Percentiles rank a stretch among this genome's conserved stretches.
Conservation (phyloP, 2,113 vertebrate genomes). For the mouse (Mus musculus) region GRCm39 chr5:137488501-137489000, state of each 20-base stretch:
- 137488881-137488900: background rate
- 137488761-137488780: background rate
- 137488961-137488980: too few species aligned
- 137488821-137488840: background rate
- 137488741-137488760: background rate
- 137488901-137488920: too few species aligned
- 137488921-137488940: too few species aligned
- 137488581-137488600: background rate
- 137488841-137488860: background rate
- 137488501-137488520: background rate
- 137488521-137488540: background rate
- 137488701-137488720: background rate
- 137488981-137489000: background rate
- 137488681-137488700: background rate
- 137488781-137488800: background rate
- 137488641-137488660: background rate
- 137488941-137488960: background rate
- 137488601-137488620: background rate
- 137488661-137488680: background rate
- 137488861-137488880: background rate
- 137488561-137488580: background rate
- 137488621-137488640: background rate
- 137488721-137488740: background rate
- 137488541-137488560: background rate
- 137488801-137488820: background rate